phyloP scores from a whole-genome alignment of 2,888 invertebrate genomes.

The Sisyra nigra region DNA sequence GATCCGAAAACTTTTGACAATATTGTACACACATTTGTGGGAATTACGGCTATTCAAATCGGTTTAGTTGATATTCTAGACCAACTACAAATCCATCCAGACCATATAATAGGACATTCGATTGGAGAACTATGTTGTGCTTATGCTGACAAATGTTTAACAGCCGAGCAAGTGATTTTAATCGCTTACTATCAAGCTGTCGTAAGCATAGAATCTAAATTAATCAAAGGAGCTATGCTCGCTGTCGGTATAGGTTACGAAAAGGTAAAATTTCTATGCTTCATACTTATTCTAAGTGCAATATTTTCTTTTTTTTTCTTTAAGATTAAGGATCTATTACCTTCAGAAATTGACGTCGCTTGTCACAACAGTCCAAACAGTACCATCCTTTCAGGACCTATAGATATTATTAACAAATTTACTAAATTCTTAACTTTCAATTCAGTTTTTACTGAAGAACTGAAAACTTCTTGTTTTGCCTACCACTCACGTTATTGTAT shows the following conservation, averaged over 20 bases:
- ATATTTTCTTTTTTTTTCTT: neutral
- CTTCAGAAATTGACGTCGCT: conserved; percentile 52
- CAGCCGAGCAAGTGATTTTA: conserved; percentile 71
- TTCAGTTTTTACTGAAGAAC: no score
- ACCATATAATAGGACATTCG: conserved; percentile 74
- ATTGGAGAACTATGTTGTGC: conserved; percentile 91
- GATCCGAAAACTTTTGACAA: conserved; percentile 27
- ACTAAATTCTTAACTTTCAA: no score
- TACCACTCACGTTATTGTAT: no score
- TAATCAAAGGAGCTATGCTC: conserved; percentile 74
- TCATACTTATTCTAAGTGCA: neutral
- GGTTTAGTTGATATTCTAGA: conserved; percentile 46
- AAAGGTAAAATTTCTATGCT: conserved; percentile 35
- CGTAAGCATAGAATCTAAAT: conserved; percentile 50
- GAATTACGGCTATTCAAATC: conserved; percentile 54
- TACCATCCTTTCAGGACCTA: no score
- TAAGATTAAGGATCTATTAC: conserved; percentile 40
- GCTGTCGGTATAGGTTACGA: conserved; percentile 55
- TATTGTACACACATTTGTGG: conserved; percentile 54
- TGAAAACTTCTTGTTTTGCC: no score
- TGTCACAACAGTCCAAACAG: no score
- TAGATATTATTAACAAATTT: no score
- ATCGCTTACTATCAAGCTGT: conserved; percentile 70
- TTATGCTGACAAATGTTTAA: conserved; percentile 85
- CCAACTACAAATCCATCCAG: conserved; percentile 42